Evolutionary conservation across 2,888 invertebrate species (phyloP), one percentile per base, ranked within the genome.

Genomic region (Synanthedon vespiformis): DNA sequence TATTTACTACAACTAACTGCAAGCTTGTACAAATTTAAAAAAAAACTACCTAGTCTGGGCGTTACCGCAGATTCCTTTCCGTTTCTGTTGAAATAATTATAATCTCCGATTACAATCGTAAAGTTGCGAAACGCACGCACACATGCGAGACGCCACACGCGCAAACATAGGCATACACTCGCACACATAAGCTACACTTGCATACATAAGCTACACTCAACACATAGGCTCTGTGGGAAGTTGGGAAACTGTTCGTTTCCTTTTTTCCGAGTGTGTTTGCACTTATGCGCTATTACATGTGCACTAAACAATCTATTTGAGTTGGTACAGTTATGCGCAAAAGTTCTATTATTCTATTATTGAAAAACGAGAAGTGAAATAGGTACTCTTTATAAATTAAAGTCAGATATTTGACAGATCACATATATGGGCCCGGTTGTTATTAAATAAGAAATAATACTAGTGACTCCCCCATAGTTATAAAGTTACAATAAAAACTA

Each of bases 221-320:
- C 16, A 16, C 16, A 16, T 16, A 16, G 1, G 4, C 44, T 44
- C 13, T 44, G 44, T 55, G 55, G 53, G 55, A 53, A 52, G 49
- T 55, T 55, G 53, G 50, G 55, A 55, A 53, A 55, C 52, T 50
- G 4, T 40, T 8, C 4, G 50, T 22, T 51, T n/a, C 52, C 49
- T 55, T 54, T 55, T 54, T 54, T 50, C 48, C 48, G 6, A 44
- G 34, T 34, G 10, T 34, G 34, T 34, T 34, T 34, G 11, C 44
- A 14, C 13, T 44, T 14, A 44, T 34, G 34, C 44, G 44, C 3
- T 44, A 44, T 44, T 44, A 44, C 44, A 14, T 13, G 44, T 44
- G 13, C 11, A 44, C 14, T 41, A 41, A 12, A 41, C 6, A 41
- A 22, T 41, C 4, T 41, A 13, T 5, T 41, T 41, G 41, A 44